Evolutionary conservation across 2,113 vertebrate species (phyloP), one percentile per base, ranked within the genome.

Genomic region (Sylvilagus bachmani): DNA sequence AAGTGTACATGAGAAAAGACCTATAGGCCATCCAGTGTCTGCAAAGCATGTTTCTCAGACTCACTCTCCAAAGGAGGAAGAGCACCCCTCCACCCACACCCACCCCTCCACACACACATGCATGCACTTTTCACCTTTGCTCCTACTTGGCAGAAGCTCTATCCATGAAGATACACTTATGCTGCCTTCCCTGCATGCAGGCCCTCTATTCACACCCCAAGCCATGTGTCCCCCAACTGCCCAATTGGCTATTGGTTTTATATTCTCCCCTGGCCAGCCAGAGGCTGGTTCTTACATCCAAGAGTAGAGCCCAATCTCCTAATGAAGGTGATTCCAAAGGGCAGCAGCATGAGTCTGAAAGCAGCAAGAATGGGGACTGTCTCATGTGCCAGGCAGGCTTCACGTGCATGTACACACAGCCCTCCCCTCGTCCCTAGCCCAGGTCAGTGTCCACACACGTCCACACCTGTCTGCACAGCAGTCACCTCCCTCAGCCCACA

Each of bases 131-230:
- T 51, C 11, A 73, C n/a, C n/a, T 83, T 93, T 95, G 79, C 14
- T 71, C 49, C 31, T 51, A 95, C 29, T 85, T 88, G 85, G 77
- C 25, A 82, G 55, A 92, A 93, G 38, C 38, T 27, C 61, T 91
- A 85, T 11, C n/a, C 61, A 27, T 83, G 67, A 91, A 91, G 62
- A 67, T 0, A 5, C 4, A 58, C 33, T 31, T 58, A 79, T 51
- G 33, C 79, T 49, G 55, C 66, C 29, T 19, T 86, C n/a, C 75
- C 24, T 77, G 12, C 33, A 83, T 12, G 12, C 25, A 27, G 55
- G 51, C 11, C 36, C 27, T 89, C 27, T 69, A 38, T 78, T 94
- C 38, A 86, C 33, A 24, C 33, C 17, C 10, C 66, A 64, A 33
- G 67, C 29, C 17, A 33, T 73, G 87, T 84, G 29, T 90, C 33